Conservation (phyloP, 2,113 vertebrate species). For the Tachuris rubrigastra region DNA sequence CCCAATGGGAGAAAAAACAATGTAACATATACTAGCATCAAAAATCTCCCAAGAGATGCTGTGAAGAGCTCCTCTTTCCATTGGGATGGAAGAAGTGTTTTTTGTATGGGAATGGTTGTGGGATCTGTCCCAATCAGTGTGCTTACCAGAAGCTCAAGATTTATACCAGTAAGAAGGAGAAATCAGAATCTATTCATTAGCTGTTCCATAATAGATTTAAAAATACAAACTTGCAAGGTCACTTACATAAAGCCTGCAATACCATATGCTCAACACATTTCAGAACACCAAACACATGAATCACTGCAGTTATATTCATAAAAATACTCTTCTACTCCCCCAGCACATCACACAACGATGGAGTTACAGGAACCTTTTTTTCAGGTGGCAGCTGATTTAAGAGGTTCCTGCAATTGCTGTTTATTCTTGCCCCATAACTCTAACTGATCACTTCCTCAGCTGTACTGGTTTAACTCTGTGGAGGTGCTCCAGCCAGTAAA, state of each 20-base stretch:
- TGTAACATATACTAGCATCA: neutral
- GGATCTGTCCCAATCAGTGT: neutral
- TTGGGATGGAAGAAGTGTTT: neutral
- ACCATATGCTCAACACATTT: constrained; percentile 68
- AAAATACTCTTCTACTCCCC: constrained; percentile 62
- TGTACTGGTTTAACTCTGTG: neutral
- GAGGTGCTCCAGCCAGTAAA: neutral
- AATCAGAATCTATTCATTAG: constrained; percentile 58
- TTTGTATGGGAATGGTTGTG: neutral
- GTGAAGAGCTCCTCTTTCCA: neutral
- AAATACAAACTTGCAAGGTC: constrained; percentile 62
- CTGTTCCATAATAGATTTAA: constrained; percentile 60
- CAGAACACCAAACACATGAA: constrained; percentile 69
- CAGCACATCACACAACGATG: constrained; percentile 48
- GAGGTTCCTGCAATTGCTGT: neutral
- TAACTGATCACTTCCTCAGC: neutral
- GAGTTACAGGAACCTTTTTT: constrained; percentile 23
- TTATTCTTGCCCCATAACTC: neutral
- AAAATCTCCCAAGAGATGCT: neutral
- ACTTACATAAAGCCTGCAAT: constrained; percentile 58
- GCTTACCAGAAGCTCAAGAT: neutral
- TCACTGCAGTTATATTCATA: constrained; percentile 68
- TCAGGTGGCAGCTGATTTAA: constrained; percentile 35
- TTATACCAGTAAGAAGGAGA: constrained; percentile 9
- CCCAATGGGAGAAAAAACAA: neutral